Evolutionary conservation across 2,888 invertebrate species (phyloP), one percentile per base, ranked within the genome.

Genomic region (Nephrocerus scutellatus): DNA sequence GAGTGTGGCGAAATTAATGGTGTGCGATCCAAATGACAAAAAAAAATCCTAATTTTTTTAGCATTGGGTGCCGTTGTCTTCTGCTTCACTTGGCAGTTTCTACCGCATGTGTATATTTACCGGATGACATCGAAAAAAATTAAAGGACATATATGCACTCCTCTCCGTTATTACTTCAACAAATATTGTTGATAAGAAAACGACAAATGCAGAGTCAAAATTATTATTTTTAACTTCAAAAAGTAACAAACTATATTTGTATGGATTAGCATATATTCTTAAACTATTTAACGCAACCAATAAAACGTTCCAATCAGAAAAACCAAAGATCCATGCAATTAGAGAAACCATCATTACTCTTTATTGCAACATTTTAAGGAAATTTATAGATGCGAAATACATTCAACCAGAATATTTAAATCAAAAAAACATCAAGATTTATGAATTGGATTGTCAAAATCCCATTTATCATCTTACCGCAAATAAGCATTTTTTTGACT

Each of bases 11-110:
- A 14, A 28, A 12, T 28, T 14, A 28, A 28, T 28, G 28, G 28
- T 28, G 28, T 28, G 14, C 28, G 28, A 28, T 28, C 28, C 6
- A 28, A 28, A 14, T 14, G 14, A 10, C 28, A 28, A 28, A 28
- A 28, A 28, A 16, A 28, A n/a, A n/a, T n/a, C n/a, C n/a, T 15
- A 14, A 28, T 28, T 28, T 12, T 14, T 28, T 28, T 14, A 28
- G 28, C 28, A 28, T 28, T 28, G 28, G 28, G 7, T 28, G 28
- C 7, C 14, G 28, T 28, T 28, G 28, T 12, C 28, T 15, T 28
- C 28, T 28, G 28, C 28, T 28, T 28, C 28, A 28, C 13, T 28
- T 28, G 28, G 28, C 28, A 13, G 28, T 28, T 28, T 28, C 28
- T 10, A 28, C 28, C 6, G 13, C 15, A 28, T 5, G n/a, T n/a